Percentiles rank a stretch among this genome's conserved stretches.
Conservation (phyloP, 2,113 vertebrate genomes). For the Sceloporus undulatus region DNA sequence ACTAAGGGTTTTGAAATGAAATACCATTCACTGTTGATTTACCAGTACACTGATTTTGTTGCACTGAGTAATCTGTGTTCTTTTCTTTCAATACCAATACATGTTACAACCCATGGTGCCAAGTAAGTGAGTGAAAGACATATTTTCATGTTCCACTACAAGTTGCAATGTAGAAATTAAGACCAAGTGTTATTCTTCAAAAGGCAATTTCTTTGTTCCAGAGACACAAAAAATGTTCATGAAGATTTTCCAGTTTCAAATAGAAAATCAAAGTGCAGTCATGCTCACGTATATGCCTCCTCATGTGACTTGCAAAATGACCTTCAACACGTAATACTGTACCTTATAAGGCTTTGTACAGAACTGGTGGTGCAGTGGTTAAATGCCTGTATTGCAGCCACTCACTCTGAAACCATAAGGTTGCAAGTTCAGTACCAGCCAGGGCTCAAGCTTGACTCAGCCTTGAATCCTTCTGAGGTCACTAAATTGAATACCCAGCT, state of each 20-base stretch:
- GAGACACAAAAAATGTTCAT: background rate
- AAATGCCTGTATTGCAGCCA: no score
- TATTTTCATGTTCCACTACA: background rate
- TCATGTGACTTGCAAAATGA: background rate
- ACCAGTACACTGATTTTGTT: constrained; percentile 13
- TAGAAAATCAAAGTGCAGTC: background rate
- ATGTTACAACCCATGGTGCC: background rate
- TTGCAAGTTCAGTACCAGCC: no score
- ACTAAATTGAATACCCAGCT: no score
- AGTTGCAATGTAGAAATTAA: background rate
- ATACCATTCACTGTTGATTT: constrained; percentile 30
- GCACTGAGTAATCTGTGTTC: constrained; percentile 11
- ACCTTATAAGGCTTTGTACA: constrained; percentile 2
- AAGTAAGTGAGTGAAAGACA: constrained; percentile 40
- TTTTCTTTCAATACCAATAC: background rate
- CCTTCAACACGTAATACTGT: background rate
- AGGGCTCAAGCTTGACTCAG: no score
- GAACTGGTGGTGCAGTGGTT: constrained; percentile 1
- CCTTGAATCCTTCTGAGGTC: no score
- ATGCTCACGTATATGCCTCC: background rate
- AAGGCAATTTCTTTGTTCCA: background rate
- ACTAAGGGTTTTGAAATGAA: constrained; percentile 26
- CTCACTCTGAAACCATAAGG: no score
- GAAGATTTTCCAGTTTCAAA: background rate
- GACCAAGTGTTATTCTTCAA: background rate